Evolutionary conservation across 2,113 vertebrate genomes (phyloP).

Genomic region (Mus pahari): DNA sequence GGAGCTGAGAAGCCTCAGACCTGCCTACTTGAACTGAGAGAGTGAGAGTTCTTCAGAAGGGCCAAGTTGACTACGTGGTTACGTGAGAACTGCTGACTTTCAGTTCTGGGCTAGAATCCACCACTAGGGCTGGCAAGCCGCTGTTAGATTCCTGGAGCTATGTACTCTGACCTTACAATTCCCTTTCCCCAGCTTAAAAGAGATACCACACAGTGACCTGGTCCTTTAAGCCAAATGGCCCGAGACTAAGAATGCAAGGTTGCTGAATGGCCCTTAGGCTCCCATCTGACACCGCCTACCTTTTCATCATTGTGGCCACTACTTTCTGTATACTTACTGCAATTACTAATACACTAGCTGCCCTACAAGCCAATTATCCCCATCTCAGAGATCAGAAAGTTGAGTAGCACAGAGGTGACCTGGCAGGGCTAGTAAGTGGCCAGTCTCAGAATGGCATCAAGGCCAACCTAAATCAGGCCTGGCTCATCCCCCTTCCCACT

Average conservation of each 20-base stretch:
- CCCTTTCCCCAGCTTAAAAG: conserved; percentile 4
- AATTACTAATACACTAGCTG: not conserved
- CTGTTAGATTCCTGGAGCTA: not conserved
- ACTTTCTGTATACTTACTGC: not conserved
- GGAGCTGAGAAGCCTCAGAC: not conserved
- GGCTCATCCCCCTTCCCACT: not conserved
- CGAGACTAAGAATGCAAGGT: conserved; percentile 14
- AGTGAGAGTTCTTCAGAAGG: not conserved
- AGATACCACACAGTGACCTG: not conserved
- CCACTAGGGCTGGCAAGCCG: not conserved
- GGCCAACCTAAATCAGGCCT: conserved; percentile 9
- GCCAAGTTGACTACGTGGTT: not conserved
- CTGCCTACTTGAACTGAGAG: not conserved
- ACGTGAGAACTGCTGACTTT: not conserved
- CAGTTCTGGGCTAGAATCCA: not conserved
- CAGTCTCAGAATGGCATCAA: not conserved
- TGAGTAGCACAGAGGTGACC: not conserved
- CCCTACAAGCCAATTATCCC: not conserved
- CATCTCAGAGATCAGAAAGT: not conserved
- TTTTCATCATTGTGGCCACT: not conserved
- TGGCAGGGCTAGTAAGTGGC: not conserved
- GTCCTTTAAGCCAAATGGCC: conserved; percentile 44
- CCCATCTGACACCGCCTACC: not conserved
- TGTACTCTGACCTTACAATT: not conserved
- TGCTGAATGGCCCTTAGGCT: not conserved